Conservation (phyloP, 2,888 invertebrate species). For the Zeuzera pyrina region DNA sequence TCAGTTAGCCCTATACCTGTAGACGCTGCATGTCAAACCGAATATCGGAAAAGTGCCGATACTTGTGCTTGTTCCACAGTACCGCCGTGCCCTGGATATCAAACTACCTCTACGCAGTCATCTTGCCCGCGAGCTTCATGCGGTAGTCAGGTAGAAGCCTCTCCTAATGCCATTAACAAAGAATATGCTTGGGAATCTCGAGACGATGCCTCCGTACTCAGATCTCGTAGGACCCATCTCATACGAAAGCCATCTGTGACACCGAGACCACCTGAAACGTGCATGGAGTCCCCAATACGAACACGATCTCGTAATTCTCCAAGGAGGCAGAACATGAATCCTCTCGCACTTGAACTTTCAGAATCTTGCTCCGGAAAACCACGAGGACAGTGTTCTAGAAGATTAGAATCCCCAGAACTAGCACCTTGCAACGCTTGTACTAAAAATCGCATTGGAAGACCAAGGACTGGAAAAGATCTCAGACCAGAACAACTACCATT, state of each 20-base stretch:
- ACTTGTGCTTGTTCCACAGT: not conserved
- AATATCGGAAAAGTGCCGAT: slow-evolving; percentile 9
- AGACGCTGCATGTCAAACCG: slow-evolving; percentile 27
- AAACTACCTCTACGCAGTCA: not conserved
- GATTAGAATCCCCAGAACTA: too few relatives aligned
- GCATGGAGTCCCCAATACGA: not conserved
- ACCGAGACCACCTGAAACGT: slow-evolving; percentile 6
- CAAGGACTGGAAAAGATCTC: too few relatives aligned
- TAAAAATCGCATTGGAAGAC: too few relatives aligned
- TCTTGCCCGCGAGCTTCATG: not conserved
- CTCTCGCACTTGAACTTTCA: too few relatives aligned
- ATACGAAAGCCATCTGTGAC: not conserved
- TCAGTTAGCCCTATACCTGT: slow-evolving; percentile 18
- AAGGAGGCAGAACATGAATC: too few relatives aligned
- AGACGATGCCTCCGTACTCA: not conserved
- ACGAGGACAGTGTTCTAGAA: too few relatives aligned
- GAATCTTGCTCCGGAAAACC: too few relatives aligned
- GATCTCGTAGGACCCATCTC: too few relatives aligned
- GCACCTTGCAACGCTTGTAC: too few relatives aligned
- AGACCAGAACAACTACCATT: too few relatives aligned
- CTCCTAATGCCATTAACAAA: slow-evolving; percentile 29
- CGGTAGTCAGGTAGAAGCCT: slow-evolving; percentile 2
- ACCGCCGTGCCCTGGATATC: not conserved
- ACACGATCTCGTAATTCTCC: too few relatives aligned
- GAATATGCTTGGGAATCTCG: slow-evolving; percentile 35